phyloP scores from a whole-genome alignment of 1,140 invertebrate genomes.

The Cydia amplana region DNA sequence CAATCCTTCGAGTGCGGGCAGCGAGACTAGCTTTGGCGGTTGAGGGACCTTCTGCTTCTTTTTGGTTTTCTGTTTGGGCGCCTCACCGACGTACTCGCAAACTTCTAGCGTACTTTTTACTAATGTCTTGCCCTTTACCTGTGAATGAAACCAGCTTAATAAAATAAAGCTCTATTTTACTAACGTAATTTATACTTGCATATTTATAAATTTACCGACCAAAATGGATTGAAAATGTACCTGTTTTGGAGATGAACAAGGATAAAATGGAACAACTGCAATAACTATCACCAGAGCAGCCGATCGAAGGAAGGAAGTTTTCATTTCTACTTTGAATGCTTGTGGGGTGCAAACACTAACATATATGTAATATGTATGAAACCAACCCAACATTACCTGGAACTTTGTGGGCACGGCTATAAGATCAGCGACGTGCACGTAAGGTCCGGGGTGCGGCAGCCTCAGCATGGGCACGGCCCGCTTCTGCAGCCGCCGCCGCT shows the following conservation, averaged over 20 bases:
- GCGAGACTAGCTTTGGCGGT: not conserved
- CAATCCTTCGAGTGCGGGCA: not conserved
- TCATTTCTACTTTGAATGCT: too few species aligned
- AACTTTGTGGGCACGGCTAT: not conserved
- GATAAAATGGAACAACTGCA: too few species aligned
- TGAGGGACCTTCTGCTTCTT: not conserved
- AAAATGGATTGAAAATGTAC: too few species aligned
- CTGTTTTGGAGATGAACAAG: too few species aligned
- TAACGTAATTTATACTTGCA: too few species aligned
- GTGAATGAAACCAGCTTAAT: not conserved
- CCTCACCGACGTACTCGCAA: not conserved
- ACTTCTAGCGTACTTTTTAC: conserved; percentile 11
- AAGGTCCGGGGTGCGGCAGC: not conserved
- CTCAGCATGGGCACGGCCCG: not conserved
- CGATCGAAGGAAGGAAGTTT: too few species aligned
- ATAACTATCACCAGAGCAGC: too few species aligned
- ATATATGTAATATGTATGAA: too few species aligned
- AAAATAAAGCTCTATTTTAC: too few species aligned
- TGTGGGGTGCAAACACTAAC: too few species aligned
- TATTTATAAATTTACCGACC: too few species aligned
- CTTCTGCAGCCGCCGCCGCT: not conserved
- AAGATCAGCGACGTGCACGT: not conserved
- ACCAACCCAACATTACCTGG: not conserved
- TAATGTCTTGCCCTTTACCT: not conserved
- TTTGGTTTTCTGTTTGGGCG: not conserved